Percentiles rank a stretch among this genome's conserved stretches.
Conservation (phyloP, 2,113 vertebrate species). For the Tapirus terrestris region DNA sequence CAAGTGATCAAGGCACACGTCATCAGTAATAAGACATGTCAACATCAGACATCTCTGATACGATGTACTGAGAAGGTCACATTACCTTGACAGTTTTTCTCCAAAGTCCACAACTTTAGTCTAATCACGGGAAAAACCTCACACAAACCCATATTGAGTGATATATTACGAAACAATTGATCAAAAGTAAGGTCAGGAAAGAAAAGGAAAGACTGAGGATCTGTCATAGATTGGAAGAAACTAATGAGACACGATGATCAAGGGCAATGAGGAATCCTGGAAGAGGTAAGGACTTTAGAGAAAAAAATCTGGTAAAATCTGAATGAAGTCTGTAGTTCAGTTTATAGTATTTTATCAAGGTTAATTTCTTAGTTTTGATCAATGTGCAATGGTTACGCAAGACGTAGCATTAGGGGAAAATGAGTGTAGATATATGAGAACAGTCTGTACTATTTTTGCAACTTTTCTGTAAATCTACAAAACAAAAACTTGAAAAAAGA, state of each 20-base stretch:
- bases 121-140: neutral
- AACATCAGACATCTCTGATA: neutral
- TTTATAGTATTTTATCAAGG: neutral
- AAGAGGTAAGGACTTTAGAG: neutral
- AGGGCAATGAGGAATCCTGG: neutral
- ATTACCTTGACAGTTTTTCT: neutral
- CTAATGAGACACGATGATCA: neutral
- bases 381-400: neutral
- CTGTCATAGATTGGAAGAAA: neutral
- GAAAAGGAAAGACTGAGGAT: neutral
- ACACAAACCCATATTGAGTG: neutral
- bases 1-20: neutral
- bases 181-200: constrained; percentile 40
- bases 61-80: neutral
- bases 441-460: neutral
- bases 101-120: constrained; percentile 15
- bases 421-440: neutral
- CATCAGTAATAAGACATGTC: neutral
- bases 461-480: neutral
- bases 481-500: neutral
- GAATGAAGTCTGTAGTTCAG: neutral
- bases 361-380: neutral
- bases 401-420: neutral
- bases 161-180: constrained; percentile 11
- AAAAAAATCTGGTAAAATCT: neutral